These are phyloP conservation scores for Tenualosa thibaudeaui DNA, from an alignment of 2,797 vertebrate genomes.

Conservation along the genomic window DNA sequence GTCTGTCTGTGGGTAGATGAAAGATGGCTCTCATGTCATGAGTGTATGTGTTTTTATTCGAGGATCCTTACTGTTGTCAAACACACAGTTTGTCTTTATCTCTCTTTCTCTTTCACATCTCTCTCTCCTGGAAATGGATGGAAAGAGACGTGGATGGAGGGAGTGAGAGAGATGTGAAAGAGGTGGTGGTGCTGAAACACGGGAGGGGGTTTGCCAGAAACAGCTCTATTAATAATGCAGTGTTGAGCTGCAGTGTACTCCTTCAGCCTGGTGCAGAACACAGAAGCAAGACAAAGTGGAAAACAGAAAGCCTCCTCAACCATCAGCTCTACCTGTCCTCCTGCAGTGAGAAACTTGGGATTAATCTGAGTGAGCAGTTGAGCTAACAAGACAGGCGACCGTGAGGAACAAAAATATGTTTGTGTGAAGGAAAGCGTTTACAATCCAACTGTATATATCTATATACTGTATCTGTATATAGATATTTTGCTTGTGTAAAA, in stretches of 20 bases:
- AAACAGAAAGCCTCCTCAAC: not conserved
- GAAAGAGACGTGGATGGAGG: not conserved
- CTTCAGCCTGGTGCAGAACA: slow-evolving; percentile 55
- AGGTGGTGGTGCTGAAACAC: slow-evolving; percentile 3
- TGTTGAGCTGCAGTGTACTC: slow-evolving; percentile 64
- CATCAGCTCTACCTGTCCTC: not conserved
- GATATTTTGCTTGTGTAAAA: too few species aligned
- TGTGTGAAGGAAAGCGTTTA: too few species aligned
- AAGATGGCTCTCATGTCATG: not conserved
- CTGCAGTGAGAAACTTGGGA: not conserved
- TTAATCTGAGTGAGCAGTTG: not conserved
- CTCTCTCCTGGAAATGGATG: not conserved
- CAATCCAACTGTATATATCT: too few species aligned
- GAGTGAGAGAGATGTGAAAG: not conserved
- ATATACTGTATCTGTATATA: too few species aligned
- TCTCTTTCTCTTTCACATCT: not conserved
- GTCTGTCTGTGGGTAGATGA: not conserved
- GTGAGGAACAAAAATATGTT: not conserved
- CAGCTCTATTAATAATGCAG: slow-evolving; percentile 76
- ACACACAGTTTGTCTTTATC: not conserved
- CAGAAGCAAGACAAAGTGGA: not conserved
- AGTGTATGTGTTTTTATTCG: not conserved
- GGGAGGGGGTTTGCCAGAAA: slow-evolving; percentile 57
- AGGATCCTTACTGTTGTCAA: not conserved
- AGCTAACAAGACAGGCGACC: too few species aligned